Evolutionary conservation across 2,888 invertebrate species (phyloP).

Genomic region (Stenchaetothrips biformis): DNA sequence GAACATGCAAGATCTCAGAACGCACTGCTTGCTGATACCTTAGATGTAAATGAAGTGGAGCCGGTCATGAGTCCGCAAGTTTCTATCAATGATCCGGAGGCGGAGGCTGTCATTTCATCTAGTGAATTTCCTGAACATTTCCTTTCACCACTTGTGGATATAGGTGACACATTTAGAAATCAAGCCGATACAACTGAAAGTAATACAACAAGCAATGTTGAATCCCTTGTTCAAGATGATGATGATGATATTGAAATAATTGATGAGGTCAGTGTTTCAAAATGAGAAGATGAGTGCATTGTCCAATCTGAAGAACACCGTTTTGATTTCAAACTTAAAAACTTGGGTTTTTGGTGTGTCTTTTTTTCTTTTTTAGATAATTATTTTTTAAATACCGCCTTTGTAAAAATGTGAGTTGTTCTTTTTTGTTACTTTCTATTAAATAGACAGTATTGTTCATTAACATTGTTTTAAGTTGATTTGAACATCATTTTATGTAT

Average conservation of each 20-base stretch:
- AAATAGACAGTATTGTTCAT: too few relatives aligned
- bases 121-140: neutral
- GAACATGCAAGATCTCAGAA: neutral
- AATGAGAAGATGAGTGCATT: neutral
- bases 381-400: neutral
- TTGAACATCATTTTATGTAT: too few relatives aligned
- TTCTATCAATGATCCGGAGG: neutral
- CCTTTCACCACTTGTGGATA: neutral
- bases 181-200: neutral
- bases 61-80: neutral
- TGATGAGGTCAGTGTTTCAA: neutral
- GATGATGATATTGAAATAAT: slow-evolving; percentile 8
- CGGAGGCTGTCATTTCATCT: neutral
- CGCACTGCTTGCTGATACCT: neutral
- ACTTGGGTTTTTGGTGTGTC: neutral
- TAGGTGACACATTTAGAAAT: neutral
- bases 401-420: neutral
- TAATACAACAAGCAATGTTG: neutral
- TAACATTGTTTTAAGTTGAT: too few relatives aligned
- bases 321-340: neutral
- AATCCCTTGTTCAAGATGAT: neutral
- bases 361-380: neutral
- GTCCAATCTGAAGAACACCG: neutral
- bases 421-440: neutral
- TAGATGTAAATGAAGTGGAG: too few relatives aligned